These are phyloP conservation scores for Gymnodraco acuticeps DNA, from an alignment of 2,797 vertebrate species.

Conservation along the genomic window DNA sequence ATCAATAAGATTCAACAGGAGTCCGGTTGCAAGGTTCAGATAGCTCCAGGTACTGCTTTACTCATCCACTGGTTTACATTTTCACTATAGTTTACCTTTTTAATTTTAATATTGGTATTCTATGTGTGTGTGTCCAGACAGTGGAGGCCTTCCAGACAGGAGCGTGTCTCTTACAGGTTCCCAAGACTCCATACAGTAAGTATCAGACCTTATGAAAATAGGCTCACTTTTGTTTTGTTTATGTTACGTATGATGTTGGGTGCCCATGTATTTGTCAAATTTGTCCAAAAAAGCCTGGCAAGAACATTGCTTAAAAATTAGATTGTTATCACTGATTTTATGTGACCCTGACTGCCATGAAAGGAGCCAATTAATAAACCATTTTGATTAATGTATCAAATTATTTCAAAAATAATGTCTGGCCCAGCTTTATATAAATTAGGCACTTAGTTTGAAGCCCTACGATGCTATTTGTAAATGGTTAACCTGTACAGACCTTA, in stretches of 20 bases:
- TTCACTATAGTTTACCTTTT: conserved; percentile 1
- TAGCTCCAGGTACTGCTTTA: conserved; percentile 88
- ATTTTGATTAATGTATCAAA: neutral
- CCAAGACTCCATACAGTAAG: conserved; percentile 85
- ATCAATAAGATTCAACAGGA: conserved; percentile 95
- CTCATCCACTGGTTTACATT: neutral
- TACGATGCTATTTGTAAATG: neutral
- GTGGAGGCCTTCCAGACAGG: conserved; percentile 89
- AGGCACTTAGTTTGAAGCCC: neutral
- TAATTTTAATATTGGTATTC: neutral
- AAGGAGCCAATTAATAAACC: too few species aligned
- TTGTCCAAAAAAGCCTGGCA: too few species aligned
- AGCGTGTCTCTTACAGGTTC: conserved; percentile 89
- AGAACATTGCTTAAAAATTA: neutral
- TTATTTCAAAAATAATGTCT: neutral
- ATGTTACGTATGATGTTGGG: neutral
- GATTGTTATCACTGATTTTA: too few species aligned
- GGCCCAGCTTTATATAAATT: neutral
- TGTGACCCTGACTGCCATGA: too few species aligned
- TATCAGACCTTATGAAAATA: conserved; percentile 31
- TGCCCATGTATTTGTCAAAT: neutral
- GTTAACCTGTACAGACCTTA: neutral
- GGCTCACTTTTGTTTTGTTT: too few species aligned
- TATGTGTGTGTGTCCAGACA: conserved; percentile 80
- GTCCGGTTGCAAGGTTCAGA: conserved; percentile 93